Base-by-base conservation (phyloP, 2,113 vertebrate genomes). In the Brachionichthys hirsutus region DNA sequence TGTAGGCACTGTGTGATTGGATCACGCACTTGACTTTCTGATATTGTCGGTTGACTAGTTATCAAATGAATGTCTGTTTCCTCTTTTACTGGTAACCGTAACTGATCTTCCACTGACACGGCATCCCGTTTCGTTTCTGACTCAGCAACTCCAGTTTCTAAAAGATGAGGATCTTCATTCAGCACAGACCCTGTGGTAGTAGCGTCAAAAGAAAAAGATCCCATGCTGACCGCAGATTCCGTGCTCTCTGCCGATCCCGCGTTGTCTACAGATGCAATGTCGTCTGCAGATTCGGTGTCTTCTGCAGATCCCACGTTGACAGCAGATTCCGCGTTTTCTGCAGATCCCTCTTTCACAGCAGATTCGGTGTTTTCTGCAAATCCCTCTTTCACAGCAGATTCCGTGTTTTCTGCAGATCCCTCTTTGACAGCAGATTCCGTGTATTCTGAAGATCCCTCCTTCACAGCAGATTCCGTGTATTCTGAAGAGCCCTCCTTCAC, bases 1-100 rank as follows among this genome's bases (percentile, higher is more conserved):
- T 48, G 41, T 43, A 47, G 58, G 50, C 56, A 41, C 24, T 9
- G 48, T 44, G 47, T 49, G 46, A 47, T 66, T 35, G 72, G 67
- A 69, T 69, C 81, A 50, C 46, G 57, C 0, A 38, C 12, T n/a
- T 73, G 74, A 72, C 69, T 73, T 68, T 90, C 87, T 3, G 76
- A 58, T n/a, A 78, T 72, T 13, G 85, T 40, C 12, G 84, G 86
- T 34, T 85, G 77, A 75, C 85, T 82, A 18, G 87, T 81, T 54
- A 84, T 82, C 48, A 13, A 55, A 62, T 75, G 69, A 46, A 83
- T 84, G 34, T 82, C 86, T 22, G 67, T 71, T 80, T 80, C 84
- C 60, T 83, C 84, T 75, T 88, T 88, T 38, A 89, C 71, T 2
- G 62, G 69, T 35, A 52, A 43, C 17, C 65, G 80, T 4, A 57